Conservation (phyloP, 2,113 vertebrate species). For the Sphaerodactylus townsendi region DNA sequence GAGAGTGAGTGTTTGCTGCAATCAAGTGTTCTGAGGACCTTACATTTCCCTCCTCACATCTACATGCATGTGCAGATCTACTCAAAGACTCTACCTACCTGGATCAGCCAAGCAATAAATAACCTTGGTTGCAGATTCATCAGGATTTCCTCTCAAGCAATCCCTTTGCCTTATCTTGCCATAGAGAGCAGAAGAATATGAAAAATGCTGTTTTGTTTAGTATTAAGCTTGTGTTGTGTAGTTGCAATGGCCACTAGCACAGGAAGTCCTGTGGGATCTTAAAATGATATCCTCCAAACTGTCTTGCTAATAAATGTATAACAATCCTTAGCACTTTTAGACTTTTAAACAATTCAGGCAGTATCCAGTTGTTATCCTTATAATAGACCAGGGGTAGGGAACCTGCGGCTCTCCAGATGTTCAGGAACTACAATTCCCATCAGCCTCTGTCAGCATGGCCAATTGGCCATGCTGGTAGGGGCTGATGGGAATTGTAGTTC, state of each 20-base stretch:
- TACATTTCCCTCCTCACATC: slow-evolving; percentile 14
- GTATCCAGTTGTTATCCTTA: not conserved
- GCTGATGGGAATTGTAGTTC: too few relatives aligned
- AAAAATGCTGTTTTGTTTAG: not conserved
- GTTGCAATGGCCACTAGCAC: slow-evolving; percentile 12
- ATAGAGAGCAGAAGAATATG: not conserved
- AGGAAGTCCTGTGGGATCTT: slow-evolving; percentile 1
- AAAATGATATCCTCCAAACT: too few relatives aligned
- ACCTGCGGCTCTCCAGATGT: too few relatives aligned
- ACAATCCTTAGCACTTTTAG: too few relatives aligned
- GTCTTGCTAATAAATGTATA: not conserved
- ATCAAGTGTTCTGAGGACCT: slow-evolving; percentile 42
- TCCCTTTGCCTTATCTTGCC: slow-evolving; percentile 3
- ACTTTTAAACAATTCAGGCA: not conserved
- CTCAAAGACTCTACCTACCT: slow-evolving; percentile 28
- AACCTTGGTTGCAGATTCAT: not conserved
- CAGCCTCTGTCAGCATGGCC: too few relatives aligned
- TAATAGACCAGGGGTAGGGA: too few relatives aligned
- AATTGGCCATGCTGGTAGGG: too few relatives aligned
- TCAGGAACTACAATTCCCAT: too few relatives aligned
- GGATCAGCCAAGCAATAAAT: slow-evolving; percentile 47
- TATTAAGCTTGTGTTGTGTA: slow-evolving; percentile 17
- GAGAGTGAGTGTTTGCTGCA: slow-evolving; percentile 11
- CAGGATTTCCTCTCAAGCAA: slow-evolving; percentile 14
- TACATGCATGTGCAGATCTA: not conserved